Conservation (phyloP, 2,888 invertebrate genomes). For the Cataglyphis albicans region DNA sequence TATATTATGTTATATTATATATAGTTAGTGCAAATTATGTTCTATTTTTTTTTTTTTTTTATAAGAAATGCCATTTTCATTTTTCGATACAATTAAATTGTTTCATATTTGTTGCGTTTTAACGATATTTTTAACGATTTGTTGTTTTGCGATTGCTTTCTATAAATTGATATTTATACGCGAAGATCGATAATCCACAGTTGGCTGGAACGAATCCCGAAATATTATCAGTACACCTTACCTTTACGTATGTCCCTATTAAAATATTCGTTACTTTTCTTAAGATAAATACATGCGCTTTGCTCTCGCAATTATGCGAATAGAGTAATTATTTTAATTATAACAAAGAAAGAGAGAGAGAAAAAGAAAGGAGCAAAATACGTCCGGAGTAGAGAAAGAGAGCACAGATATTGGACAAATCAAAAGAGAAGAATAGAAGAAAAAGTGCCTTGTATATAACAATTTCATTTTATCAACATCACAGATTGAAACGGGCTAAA, state of each 20-base stretch:
- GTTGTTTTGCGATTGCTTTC: neutral
- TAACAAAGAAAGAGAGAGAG: neutral
- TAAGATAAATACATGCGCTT: neutral
- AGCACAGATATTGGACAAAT: neutral
- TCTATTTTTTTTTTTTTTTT: neutral
- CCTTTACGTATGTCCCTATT: neutral
- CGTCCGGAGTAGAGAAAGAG: neutral
- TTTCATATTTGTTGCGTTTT: neutral
- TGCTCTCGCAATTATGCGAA: slow-evolving; percentile 22
- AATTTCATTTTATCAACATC: slow-evolving; percentile 59
- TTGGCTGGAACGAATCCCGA: neutral
- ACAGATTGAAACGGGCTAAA: neutral
- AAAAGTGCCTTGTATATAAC: slow-evolving; percentile 55
- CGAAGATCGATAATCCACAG: slow-evolving; percentile 3
- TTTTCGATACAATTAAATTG: neutral
- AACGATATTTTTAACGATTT: too few species aligned
- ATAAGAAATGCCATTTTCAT: neutral
- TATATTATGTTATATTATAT: too few species aligned
- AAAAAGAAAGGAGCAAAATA: neutral
- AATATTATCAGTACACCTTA: slow-evolving; percentile 39
- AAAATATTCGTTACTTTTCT: slow-evolving; percentile 3
- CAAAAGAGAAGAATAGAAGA: slow-evolving; percentile 44
- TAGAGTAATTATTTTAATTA: slow-evolving; percentile 24
- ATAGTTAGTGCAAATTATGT: neutral
- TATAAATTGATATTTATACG: slow-evolving; percentile 13